Evolutionary conservation across 2,113 vertebrate genomes (phyloP).

Genomic region (Antennarius striatus): DNA sequence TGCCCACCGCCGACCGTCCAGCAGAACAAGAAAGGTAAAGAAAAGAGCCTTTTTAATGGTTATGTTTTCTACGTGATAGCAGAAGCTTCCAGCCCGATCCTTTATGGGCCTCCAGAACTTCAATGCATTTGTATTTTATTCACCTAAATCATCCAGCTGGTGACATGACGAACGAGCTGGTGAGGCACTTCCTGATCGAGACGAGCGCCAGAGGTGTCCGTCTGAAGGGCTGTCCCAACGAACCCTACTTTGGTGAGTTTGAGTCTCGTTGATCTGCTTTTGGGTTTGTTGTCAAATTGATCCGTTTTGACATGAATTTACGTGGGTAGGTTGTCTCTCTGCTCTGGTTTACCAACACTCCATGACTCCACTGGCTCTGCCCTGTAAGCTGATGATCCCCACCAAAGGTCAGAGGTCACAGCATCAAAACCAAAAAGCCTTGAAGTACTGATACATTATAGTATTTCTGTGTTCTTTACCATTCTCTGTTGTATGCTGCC

Average conservation of each 20-base stretch:
- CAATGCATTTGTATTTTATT: too few relatives aligned
- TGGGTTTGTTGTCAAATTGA: not conserved
- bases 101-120: too few relatives aligned
- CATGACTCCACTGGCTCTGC: constrained; percentile 93
- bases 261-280: not conserved
- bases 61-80: too few relatives aligned
- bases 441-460: too few relatives aligned
- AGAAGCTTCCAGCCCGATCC: too few relatives aligned
- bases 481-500: not conserved
- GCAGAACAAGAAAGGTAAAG: constrained; percentile 92
- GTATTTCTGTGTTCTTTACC: too few relatives aligned
- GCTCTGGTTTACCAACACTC: constrained; percentile 98
- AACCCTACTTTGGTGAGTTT: constrained; percentile 92
- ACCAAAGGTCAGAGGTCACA: constrained; percentile 84
- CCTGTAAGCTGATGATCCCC: constrained; percentile 97
- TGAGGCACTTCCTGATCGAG: constrained; percentile 97
- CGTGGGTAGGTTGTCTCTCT: constrained; percentile 88
- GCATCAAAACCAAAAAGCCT: too few relatives aligned
- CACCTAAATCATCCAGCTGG: constrained; percentile 59
- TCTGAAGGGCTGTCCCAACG: constrained; percentile 96
- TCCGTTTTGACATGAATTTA: not conserved
- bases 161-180: constrained; percentile 91
- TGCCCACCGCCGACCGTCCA: constrained; percentile 92
- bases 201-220: constrained; percentile 93
- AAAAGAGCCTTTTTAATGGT: not conserved